Evolutionary conservation across 1,140 invertebrate species (phyloP).

Genomic region (Andrena cerasifolii): DNA sequence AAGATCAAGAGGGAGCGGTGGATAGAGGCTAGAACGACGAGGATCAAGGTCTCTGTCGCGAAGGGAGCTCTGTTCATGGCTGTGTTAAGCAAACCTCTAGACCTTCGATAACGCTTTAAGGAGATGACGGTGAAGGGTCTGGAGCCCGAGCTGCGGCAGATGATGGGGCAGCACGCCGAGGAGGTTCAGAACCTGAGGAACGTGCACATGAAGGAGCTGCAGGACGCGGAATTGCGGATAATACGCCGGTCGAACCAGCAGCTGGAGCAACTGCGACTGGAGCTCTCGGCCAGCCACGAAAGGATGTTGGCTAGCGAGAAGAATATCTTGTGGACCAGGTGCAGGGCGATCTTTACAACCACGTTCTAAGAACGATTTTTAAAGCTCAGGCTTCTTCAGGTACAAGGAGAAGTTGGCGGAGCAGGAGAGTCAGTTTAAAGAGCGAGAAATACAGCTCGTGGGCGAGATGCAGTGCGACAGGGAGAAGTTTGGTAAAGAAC

Average conservation of each 20-base stretch:
- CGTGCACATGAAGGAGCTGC: constrained; percentile 82
- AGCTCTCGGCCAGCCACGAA: constrained; percentile 80
- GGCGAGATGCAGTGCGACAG: constrained; percentile 74
- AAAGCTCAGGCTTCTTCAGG: constrained; percentile 55
- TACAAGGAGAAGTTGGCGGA: constrained; percentile 76
- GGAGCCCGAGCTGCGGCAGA: constrained; percentile 87
- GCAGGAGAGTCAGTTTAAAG: constrained; percentile 70
- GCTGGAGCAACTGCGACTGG: constrained; percentile 80
- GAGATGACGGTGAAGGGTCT: constrained; percentile 89
- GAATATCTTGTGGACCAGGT: constrained; percentile 81
- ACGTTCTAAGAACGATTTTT: neutral
- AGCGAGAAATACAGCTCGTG: constrained; percentile 68
- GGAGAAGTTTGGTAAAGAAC: constrained; percentile 68
- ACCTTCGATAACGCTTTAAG: constrained; percentile 74
- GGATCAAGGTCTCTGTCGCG: constrained; percentile 84
- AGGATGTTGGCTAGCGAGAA: constrained; percentile 80
- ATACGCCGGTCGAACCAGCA: constrained; percentile 83
- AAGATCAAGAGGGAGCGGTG: constrained; percentile 86
- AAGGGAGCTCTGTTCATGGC: too few relatives aligned
- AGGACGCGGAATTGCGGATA: constrained; percentile 83
- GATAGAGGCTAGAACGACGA: constrained; percentile 87
- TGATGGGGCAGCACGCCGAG: constrained; percentile 85
- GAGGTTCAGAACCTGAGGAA: constrained; percentile 82
- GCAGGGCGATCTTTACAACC: neutral
- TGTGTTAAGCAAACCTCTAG: too few relatives aligned